Conservation (phyloP, 1,140 invertebrate genomes). For the Megalonaias nervosa region DNA sequence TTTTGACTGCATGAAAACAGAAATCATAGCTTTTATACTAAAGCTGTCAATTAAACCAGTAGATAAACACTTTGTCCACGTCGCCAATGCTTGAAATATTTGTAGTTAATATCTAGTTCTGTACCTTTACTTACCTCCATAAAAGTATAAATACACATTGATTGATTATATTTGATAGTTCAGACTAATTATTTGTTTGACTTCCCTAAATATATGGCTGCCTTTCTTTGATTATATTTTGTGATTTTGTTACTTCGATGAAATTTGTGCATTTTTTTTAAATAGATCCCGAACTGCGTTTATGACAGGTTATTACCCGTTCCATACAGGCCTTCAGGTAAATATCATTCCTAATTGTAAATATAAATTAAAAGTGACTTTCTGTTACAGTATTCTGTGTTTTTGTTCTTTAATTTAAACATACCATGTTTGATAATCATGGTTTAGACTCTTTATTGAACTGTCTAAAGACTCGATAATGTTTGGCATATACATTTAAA, state of each 20-base stretch:
- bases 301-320: slow-evolving; percentile 91
- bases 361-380: background rate
- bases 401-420: background rate
- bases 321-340: slow-evolving; percentile 79
- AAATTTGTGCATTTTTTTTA: background rate
- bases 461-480: background rate
- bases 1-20: background rate
- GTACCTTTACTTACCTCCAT: background rate
- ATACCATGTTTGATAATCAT: background rate
- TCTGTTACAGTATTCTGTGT: too few species aligned
- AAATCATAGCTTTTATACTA: background rate
- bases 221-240: background rate
- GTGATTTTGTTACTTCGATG: background rate
- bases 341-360: background rate
- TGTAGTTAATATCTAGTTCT: too few species aligned
- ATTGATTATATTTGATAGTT: background rate
- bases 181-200: background rate
- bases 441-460: background rate
- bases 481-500: background rate
- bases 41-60: too few species aligned
- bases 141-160: background rate
- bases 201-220: background rate
- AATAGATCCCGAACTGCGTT: slow-evolving; percentile 80
- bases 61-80: too few species aligned
- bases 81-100: too few species aligned